Conservation (phyloP, 2,888 invertebrate genomes). For the Crossocerus cetratus region DNA sequence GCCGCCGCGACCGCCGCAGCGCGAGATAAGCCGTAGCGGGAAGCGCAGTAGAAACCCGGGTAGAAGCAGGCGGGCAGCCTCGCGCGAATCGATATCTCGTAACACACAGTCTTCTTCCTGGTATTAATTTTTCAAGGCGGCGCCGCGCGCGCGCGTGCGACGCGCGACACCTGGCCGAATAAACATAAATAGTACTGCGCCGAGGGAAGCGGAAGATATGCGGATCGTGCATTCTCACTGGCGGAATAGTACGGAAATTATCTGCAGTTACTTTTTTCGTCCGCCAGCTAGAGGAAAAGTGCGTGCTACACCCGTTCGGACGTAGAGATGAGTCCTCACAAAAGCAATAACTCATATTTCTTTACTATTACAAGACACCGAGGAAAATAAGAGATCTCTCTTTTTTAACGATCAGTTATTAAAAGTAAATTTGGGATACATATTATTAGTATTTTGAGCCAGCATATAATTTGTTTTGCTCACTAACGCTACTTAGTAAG, state of each 20-base stretch:
- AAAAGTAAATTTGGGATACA: no score
- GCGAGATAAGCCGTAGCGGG: neutral
- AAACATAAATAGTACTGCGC: neutral
- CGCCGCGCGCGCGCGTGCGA: neutral
- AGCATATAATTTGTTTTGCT: no score
- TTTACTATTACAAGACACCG: no score
- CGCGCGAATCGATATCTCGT: constrained; percentile 1
- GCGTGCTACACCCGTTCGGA: no score
- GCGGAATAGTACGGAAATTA: neutral
- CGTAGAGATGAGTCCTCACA: no score
- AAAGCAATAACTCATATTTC: no score
- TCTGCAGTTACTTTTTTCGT: neutral
- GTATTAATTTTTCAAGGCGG: constrained; percentile 1
- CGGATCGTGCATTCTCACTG: neutral
- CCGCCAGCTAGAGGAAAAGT: no score
- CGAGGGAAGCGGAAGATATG: neutral
- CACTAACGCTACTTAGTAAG: no score
- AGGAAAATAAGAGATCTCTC: no score
- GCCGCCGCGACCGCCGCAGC: no score
- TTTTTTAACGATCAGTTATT: no score
- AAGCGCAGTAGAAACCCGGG: neutral
- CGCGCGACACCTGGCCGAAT: neutral
- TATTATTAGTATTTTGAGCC: no score
- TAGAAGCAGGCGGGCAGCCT: neutral
- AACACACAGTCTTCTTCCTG: constrained; percentile 4